Evolutionary conservation across 2,888 invertebrate species (phyloP), one percentile per base, ranked within the genome.

Genomic region (Hypomecis atomaria): DNA sequence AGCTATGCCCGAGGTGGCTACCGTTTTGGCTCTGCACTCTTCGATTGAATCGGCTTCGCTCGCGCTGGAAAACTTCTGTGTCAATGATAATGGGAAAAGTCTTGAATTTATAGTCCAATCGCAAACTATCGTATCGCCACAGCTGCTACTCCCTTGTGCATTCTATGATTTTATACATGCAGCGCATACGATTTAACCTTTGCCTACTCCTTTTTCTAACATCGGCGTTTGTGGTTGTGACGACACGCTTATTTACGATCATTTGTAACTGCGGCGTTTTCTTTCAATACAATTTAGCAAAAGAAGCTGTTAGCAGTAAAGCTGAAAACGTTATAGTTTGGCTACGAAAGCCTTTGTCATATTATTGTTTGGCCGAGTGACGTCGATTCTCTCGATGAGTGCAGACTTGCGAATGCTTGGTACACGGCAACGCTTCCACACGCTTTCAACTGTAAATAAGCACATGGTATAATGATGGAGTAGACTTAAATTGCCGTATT

Each of bases 1-100:
- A 76, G 89, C 94, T 73, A 90, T 93, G 84, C 94, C 95, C 73
- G 96, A 96, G 96, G 96, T 96, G 87, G 82, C 80, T 53, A 58
- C 49, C 34, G 44, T 61, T 34, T 62, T 62, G 62, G 63, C 59
- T 37, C 47, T 61, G 3, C 37, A 43, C 52, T 57, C 23, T 40
- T 53, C 60, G 52, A 48, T 36, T 38, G 52, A 48, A 9, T 47
- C 43, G 57, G 42, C 38, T 33, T 45, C 1, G 42, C 23, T 36
- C 33, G 47, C 40, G 34, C 58, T 10, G 63, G 13, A 42, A 59
- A 47, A 37, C 53, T 53, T 54, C 10, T 34, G n/a, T 11, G 44
- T 6, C 42, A 40, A 52, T 37, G 43, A 23, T 23, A 23, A 23
- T 23, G 1, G 23, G 23, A 23, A 3, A 23, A 23, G 3, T 23